phyloP scores from a whole-genome alignment of 1,140 invertebrate genomes.

The Laodelphax striatellus region DNA sequence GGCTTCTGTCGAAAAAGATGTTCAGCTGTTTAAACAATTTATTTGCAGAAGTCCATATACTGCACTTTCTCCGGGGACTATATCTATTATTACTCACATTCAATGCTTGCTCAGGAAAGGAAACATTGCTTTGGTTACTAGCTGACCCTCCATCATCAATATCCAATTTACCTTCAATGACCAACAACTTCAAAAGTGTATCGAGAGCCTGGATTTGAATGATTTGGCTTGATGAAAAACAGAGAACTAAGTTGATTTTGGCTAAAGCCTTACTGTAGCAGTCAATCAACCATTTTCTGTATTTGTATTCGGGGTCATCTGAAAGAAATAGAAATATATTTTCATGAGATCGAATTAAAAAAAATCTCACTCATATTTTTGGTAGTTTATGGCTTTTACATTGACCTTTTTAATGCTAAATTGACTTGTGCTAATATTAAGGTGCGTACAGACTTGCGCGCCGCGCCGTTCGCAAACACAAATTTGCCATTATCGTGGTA shows the following conservation, averaged over 20 bases:
- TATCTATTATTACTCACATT: constrained; percentile 30
- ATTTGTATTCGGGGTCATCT: constrained; percentile 36
- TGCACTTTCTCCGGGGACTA: no score
- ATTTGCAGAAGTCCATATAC: neutral
- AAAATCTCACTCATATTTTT: no score
- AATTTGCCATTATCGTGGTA: no score
- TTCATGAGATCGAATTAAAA: no score
- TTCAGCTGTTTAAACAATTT: no score
- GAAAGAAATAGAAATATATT: neutral
- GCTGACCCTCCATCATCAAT: constrained; percentile 24
- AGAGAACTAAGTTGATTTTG: constrained; percentile 38
- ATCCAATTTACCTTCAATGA: constrained; percentile 50
- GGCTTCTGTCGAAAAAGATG: no score
- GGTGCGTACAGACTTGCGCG: no score
- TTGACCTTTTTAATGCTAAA: no score
- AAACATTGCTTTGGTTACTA: constrained; percentile 30
- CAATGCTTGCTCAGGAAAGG: constrained; percentile 45
- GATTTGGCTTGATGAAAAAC: constrained; percentile 32
- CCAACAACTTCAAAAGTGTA: constrained; percentile 50
- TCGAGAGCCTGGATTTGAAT: constrained; percentile 49
- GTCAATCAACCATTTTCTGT: constrained; percentile 43
- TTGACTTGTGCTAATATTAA: no score
- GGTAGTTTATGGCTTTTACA: no score
- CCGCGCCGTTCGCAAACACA: no score
- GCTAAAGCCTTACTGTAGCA: constrained; percentile 46